Evolutionary conservation across 1,140 invertebrate species (phyloP), one percentile per base, ranked within the genome.

Genomic region (Rhopalosiphum padi): DNA sequence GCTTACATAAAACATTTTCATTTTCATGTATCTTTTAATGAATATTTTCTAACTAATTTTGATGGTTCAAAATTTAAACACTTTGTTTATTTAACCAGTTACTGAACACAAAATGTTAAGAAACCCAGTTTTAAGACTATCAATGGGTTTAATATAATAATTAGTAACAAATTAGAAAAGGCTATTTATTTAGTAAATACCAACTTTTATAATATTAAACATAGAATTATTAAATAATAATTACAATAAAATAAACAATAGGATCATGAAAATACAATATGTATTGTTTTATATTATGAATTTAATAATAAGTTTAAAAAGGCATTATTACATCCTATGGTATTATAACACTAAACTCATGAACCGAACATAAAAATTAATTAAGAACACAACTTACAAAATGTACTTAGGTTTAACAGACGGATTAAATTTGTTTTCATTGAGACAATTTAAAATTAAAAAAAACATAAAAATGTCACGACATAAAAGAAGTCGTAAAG

Each of bases 331-430:
- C 22, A 37, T 89, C 21, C 48, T 51, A 88, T 35, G 46, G 22
- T 68, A 68, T 43, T 60, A 60, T n/a, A 89, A 90, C 89, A 46
- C 55, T 60, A 68, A 68, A 25, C 7, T 68, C 23, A n/a, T 2
- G 23, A 91, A 91, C 90, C 82, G 11, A 77, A 82, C 46, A 91
- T 82, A 91, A 82, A 91, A 82, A 91, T 77, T 41, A 46, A 77
- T 48, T 91, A 91, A 82, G 37, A 91, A 91, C 37, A 91, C 90
- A 82, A 82, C 30, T 82, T 48, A 91, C 21, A 91, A 91, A 46
- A 21, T 91, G 21, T 48, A 35, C n/a, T 48, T 91, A 91, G 22
- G 5, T 83, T 37, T 83, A 91, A 91, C 68, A 91, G 77, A 91
- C 53, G 37, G 53, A 90, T 90, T 68, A 30, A 43, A 68, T 35